Base-by-base conservation (phyloP, 2,888 invertebrate genomes). In the Sinhomidia bicolor region DNA sequence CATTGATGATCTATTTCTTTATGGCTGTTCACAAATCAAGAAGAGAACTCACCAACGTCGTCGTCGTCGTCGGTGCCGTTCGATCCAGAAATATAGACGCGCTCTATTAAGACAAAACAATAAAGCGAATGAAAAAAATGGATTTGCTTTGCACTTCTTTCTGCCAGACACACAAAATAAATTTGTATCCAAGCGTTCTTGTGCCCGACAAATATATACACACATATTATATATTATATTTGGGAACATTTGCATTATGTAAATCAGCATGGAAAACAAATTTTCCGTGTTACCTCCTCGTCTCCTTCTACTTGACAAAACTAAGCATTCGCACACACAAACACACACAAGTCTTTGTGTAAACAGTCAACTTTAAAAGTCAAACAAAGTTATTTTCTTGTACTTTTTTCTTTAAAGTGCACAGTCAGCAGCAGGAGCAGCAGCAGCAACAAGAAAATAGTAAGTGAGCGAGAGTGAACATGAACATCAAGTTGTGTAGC, bases 281-380 rank as follows among this genome's bases (percentile, higher is more conserved):
- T 47, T 47, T 44, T 12, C 41, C 17, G 6, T 20, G 68, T 71
- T 71, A 41, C 41, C 20, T 36, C 14, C 41, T 44, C 41, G 3
- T 60, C 51, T 23, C 23, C 9, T 17, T 68, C 10, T 44, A 9
- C 74, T 74, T 74, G 74, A 74, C 74, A 74, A 74, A 47, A 47
- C 41, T 74, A 74, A 14, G 26, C 74, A 74, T 74, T 74, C 57
- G 57, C 32, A 54, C 14, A 1, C 12, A 60, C 20, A 44, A 36
- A 36, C 36, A 65, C 41, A n/a, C n/a, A n/a, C n/a, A n/a, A n/a
- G n/a, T n/a, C 23, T 29, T 44, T 17, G 29, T 74, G 83, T 81
- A 83, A 83, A 83, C 71, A 83, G 32, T 54, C 32, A 74, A 57
- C 71, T 54, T 68, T 74, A 60, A 80, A 83, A 83, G 83, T 83